A percentile compares a stretch with the other conserved stretches of the same genome.
phyloP scores from a whole-genome alignment of 2,797 vertebrate genomes.

The Melanotaenia trifasciata region DNA sequence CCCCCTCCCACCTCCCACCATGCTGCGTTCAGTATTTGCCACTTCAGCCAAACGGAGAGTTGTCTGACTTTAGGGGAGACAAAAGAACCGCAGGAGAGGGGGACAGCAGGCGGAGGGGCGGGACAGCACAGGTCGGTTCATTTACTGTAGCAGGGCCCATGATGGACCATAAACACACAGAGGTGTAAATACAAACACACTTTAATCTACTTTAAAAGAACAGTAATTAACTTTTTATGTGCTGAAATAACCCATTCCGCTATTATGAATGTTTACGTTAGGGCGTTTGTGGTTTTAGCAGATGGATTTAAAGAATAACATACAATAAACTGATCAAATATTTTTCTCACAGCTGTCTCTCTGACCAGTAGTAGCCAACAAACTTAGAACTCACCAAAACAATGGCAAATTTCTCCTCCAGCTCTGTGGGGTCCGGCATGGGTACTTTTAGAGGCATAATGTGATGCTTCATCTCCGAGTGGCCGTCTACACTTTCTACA shows the following conservation, averaged over 20 bases:
- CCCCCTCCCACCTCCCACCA: constrained; percentile 23
- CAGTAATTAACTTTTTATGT: background rate
- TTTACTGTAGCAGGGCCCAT: constrained; percentile 60
- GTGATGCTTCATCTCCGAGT: constrained; percentile 88
- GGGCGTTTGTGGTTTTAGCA: background rate
- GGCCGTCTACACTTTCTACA: constrained; percentile 91
- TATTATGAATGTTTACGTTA: background rate
- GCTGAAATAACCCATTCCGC: background rate
- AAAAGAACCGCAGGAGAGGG: constrained; percentile 78
- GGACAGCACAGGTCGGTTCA: constrained; percentile 61
- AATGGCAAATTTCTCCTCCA: constrained; percentile 96
- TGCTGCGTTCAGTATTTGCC: constrained; percentile 52
- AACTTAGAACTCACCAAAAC: constrained; percentile 91
- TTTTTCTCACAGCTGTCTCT: no score
- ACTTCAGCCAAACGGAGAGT: constrained; percentile 68
- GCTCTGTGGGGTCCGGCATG: constrained; percentile 94
- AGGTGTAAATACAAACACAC: constrained; percentile 28
- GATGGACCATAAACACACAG: constrained; percentile 40
- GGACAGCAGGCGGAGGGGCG: constrained; percentile 64
- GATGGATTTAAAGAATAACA: background rate
- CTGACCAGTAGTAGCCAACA: no score
- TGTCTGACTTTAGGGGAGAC: constrained; percentile 77
- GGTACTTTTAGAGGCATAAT: constrained; percentile 92
- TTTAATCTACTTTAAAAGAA: background rate
- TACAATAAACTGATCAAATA: background rate